phyloP scores from a whole-genome alignment of 2,797 vertebrate species.

The Gastrophryne carolinensis region DNA sequence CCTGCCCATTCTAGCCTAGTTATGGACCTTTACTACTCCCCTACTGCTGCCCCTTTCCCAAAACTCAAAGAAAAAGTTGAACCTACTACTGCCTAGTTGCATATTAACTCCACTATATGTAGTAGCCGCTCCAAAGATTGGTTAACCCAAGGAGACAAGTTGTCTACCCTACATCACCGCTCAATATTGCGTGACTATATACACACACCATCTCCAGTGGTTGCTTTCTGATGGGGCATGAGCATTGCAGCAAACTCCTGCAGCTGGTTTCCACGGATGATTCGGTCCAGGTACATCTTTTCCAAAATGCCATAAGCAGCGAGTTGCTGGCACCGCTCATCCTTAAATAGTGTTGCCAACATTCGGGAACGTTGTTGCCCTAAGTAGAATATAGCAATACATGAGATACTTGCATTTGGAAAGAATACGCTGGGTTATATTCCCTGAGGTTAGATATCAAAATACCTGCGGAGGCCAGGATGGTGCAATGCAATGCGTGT shows the following conservation, averaged over 20 bases:
- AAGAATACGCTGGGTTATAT: no score
- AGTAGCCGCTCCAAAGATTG: no score
- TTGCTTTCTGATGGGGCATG: slow-evolving; percentile 98
- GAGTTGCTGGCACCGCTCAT: slow-evolving; percentile 96
- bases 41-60: no score
- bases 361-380: slow-evolving; percentile 98
- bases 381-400: slow-evolving; percentile 59
- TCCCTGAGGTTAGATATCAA: no score
- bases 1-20: no score
- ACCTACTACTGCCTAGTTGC: no score
- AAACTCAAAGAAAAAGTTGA: no score
- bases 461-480: slow-evolving; percentile 97
- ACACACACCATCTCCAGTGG: slow-evolving; percentile 79
- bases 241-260: slow-evolving; percentile 98
- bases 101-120: no score
- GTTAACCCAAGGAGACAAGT: no score
- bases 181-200: not conserved
- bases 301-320: slow-evolving; percentile 95
- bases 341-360: slow-evolving; percentile 98
- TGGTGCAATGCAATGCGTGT: slow-evolving; percentile 95
- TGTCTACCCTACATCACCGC: no score
- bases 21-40: no score
- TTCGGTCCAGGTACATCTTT: slow-evolving; percentile 98
- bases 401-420: no score
- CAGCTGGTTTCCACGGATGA: slow-evolving; percentile 94